A percentile compares a stretch with the other conserved stretches of the same genome.
These are phyloP conservation scores for Selenia dentaria DNA, from an alignment of 2,888 invertebrate species.

Conservation along the genomic window DNA sequence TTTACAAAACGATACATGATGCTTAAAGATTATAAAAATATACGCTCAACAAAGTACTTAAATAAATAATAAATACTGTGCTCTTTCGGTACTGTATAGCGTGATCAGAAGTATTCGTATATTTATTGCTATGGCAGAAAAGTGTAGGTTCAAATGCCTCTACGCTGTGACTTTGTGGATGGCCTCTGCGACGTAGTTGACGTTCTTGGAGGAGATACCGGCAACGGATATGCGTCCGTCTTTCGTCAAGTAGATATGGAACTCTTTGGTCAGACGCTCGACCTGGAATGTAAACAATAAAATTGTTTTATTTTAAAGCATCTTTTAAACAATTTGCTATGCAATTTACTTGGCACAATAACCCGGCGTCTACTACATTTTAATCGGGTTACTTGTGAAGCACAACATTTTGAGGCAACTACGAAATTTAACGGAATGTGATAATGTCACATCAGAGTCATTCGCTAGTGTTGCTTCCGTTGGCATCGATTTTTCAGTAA, in stretches of 20 bases:
- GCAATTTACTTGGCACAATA: no score
- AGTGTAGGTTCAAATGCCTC: constrained; percentile 42
- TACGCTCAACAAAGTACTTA: no score
- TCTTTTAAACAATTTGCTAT: no score
- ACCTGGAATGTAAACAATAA: constrained; percentile 82
- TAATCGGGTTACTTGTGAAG: no score
- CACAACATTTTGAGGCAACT: no score
- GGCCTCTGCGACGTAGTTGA: constrained; percentile 96
- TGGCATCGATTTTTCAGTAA: no score
- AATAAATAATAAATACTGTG: constrained; percentile 61
- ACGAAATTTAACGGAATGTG: no score
- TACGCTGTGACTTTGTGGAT: constrained; percentile 96
- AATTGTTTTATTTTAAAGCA: no score
- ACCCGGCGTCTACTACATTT: no score
- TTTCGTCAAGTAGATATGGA: constrained; percentile 97
- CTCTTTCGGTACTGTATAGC: constrained; percentile 39
- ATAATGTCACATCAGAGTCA: no score
- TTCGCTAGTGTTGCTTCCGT: no score
- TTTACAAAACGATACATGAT: constrained; percentile 33
- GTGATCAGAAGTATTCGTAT: constrained; percentile 33
- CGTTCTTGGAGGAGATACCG: constrained; percentile 97
- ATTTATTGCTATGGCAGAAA: constrained; percentile 22
- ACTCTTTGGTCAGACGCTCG: constrained; percentile 93
- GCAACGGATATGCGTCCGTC: constrained; percentile 99
- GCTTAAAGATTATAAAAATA: no score